These are phyloP conservation scores for Eupithecia centaureata DNA, from an alignment of 2,888 invertebrate species.

Conservation along the genomic window DNA sequence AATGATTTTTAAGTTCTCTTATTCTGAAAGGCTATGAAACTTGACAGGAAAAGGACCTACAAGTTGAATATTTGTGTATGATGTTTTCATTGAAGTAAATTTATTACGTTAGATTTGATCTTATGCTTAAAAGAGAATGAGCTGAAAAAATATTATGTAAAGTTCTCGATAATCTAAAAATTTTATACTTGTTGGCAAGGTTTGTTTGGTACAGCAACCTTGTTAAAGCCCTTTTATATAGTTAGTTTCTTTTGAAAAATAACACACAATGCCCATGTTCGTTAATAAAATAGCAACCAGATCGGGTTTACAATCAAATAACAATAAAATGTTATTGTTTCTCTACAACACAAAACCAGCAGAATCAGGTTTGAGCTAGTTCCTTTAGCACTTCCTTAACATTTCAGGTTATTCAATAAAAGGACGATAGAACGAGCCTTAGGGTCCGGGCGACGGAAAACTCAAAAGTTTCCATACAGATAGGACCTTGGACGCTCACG, in stretches of 20 bases:
- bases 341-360: neutral
- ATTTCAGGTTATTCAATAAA: neutral
- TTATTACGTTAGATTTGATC: neutral
- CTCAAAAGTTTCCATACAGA: slow-evolving; percentile 60
- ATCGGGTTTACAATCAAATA: slow-evolving; percentile 4
- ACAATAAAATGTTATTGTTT: slow-evolving; percentile 10
- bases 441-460: slow-evolving; percentile 43
- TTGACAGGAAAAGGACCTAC: neutral
- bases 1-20: slow-evolving; percentile 30
- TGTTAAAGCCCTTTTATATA: neutral
- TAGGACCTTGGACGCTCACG: slow-evolving; percentile 71
- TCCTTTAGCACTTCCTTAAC: neutral
- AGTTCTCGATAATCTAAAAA: neutral
- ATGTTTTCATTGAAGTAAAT: neutral
- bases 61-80: neutral
- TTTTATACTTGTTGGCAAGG: neutral
- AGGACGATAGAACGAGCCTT: neutral
- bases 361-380: slow-evolving; percentile 13
- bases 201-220: neutral
- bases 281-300: neutral
- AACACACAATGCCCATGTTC: neutral
- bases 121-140: neutral
- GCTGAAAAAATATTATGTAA: neutral
- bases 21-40: slow-evolving; percentile 28
- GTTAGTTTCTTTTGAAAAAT: neutral